Evolutionary conservation across 2,888 invertebrate genomes (phyloP), one percentile per base, ranked within the genome.

Genomic region (Athalia cordata): DNA sequence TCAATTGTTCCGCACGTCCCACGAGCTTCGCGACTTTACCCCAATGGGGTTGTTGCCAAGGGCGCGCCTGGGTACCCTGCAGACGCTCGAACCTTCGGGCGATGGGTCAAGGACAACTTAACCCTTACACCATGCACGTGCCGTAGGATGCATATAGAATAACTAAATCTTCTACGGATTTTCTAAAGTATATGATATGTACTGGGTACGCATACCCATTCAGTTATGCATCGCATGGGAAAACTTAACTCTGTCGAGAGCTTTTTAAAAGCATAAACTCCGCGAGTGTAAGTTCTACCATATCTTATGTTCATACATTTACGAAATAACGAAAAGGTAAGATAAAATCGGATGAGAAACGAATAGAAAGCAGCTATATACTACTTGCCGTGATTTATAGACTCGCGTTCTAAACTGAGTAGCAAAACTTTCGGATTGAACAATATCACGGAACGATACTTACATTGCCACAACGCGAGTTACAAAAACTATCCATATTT

Each of bases 31-130:
- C 55, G n/a, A 29, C 29, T 50, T 68, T 72, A 29, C 29, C 29
- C 72, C 72, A 57, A 57, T 57, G 72, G 72, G 72, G 72, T 59
- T 45, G 72, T 72, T 72, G 72, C 59, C 72, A 72, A 72, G 72
- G 72, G 55, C 52, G 52, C 52, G 8, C 5, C 55, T 13, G 47
- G 57, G 59, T 5, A 59, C 11, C 57, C 59, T 43, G 52, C 72
- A 59, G 45, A 29, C 29, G 29, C 13, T 43, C 59, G 13, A 11
- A 57, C 47, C 13, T 45, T 47, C 47, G 52, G 55, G 13, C 72
- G 13, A 7, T 45, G 72, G 52, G 72, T 72, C 72, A 72, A 72
- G 72, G 72, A 59, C 72, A 59, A 8, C 57, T 45, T n/a, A 59
- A 72, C 72, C 57, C 57, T 72, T 57, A 72, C 47, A 72, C 47